phyloP scores from a whole-genome alignment of 2,888 invertebrate genomes.

The Allophyes oxyacanthae region DNA sequence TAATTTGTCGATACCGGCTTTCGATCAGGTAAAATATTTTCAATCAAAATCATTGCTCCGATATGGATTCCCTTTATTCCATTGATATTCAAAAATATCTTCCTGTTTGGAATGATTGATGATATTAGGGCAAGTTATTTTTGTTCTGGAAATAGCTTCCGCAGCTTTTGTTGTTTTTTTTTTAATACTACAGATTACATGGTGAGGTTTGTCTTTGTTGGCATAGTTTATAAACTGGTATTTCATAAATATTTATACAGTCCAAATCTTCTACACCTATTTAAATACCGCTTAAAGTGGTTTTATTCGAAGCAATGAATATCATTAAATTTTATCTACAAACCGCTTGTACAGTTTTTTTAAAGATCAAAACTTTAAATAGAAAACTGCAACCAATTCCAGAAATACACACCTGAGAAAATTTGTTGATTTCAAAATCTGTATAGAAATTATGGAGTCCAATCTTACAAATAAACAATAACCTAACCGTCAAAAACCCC shows the following conservation, averaged over 20 bases:
- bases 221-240: neutral
- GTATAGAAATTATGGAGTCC: too few relatives aligned
- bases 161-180: neutral
- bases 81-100: slow-evolving; percentile 1
- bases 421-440: too few relatives aligned
- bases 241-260: slow-evolving; percentile 23
- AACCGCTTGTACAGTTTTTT: too few relatives aligned
- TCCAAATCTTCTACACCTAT: slow-evolving; percentile 14
- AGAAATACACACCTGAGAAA: too few relatives aligned
- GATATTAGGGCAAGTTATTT: slow-evolving; percentile 10
- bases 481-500: too few relatives aligned
- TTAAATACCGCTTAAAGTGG: slow-evolving; percentile 11
- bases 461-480: too few relatives aligned
- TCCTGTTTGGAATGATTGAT: slow-evolving; percentile 14
- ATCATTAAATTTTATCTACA: neutral
- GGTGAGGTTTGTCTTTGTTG: neutral
- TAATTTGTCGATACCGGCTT: neutral
- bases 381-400: too few relatives aligned
- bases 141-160: slow-evolving; percentile 2
- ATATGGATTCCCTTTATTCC: neutral
- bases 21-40: neutral
- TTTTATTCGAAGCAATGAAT: neutral
- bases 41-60: neutral
- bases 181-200: too few relatives aligned
- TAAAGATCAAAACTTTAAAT: too few relatives aligned